Evolutionary conservation across 2,888 invertebrate genomes (phyloP), one percentile per base, ranked within the genome.

Genomic region (Carcina quercana): DNA sequence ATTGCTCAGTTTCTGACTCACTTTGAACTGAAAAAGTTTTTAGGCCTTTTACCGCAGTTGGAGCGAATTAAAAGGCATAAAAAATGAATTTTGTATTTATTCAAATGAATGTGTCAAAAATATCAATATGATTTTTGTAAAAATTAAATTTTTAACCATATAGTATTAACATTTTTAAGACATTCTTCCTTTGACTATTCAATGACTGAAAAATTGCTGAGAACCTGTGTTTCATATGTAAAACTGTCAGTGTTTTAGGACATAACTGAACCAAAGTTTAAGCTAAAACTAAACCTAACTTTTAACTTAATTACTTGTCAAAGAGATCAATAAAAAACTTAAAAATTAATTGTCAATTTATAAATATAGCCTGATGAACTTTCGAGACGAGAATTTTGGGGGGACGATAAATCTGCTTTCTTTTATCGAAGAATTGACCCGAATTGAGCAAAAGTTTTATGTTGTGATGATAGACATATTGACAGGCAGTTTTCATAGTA

Each of bases 281-380:
- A 51, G 32, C 45, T 54, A 56, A 32, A 43, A 35, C 53, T 68
- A 67, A 56, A 52, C 53, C 59, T 74, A 74, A 63, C n/a, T n/a
- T 67, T 67, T 69, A 68, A 66, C 66, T 68, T 68, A 78, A 69
- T 66, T 69, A 75, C 61, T 61, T 69, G 75, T 60, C 57, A 79
- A 82, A 78, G 83, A 83, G 83, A 83, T 83, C 83, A 83, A n/a
- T 82, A 78, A 78, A 74, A 72, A 68, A 74, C 80, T 82, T 83
- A 83, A 51, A n/a, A 75, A 66, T 59, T 71, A 74, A 69, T 69
- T 70, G 75, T 75, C 75, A 73, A 72, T 66, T 61, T 67, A 66
- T 63, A 66, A 64, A 62, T 66, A 69, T 66, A 62, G 68, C 66
- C 42, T 47, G 42, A 32, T 26, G n/a, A 22, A n/a, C n/a, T n/a